Conservation (phyloP, 2,113 vertebrate genomes). For the Steatornis caripensis region DNA sequence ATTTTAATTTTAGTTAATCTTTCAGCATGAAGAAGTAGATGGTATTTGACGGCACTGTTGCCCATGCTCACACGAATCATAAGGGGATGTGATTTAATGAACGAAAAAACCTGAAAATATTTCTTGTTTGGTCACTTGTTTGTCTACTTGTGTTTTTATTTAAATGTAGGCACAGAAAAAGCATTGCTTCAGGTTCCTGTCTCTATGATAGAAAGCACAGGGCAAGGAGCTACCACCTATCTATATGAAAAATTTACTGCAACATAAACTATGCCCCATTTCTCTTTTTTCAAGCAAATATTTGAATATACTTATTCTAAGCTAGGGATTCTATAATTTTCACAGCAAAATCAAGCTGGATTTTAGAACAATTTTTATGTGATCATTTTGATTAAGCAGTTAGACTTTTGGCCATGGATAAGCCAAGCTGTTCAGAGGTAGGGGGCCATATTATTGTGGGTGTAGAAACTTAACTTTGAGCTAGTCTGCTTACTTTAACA, state of each 20-base stretch:
- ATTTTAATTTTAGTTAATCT: constrained; percentile 66
- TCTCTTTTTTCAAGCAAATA: background rate
- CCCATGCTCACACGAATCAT: background rate
- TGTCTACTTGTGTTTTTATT: background rate
- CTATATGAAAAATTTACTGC: background rate
- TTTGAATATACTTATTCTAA: background rate
- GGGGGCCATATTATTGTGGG: background rate
- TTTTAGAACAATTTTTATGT: background rate
- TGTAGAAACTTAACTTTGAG: background rate
- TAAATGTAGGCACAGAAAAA: background rate
- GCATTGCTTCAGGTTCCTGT: background rate
- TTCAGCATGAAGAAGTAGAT: constrained; percentile 30
- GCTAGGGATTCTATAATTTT: background rate
- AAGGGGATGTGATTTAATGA: background rate
- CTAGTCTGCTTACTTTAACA: background rate
- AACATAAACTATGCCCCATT: background rate
- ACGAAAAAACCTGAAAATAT: background rate
- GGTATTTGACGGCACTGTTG: background rate
- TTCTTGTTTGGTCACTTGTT: background rate
- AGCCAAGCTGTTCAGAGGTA: background rate
- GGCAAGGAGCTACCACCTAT: background rate
- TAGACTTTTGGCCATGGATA: background rate
- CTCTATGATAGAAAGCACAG: background rate
- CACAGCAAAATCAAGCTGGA: background rate
- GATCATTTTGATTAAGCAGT: background rate